phyloP scores from a whole-genome alignment of 1,140 invertebrate genomes.

The Portunus trituberculatus region DNA sequence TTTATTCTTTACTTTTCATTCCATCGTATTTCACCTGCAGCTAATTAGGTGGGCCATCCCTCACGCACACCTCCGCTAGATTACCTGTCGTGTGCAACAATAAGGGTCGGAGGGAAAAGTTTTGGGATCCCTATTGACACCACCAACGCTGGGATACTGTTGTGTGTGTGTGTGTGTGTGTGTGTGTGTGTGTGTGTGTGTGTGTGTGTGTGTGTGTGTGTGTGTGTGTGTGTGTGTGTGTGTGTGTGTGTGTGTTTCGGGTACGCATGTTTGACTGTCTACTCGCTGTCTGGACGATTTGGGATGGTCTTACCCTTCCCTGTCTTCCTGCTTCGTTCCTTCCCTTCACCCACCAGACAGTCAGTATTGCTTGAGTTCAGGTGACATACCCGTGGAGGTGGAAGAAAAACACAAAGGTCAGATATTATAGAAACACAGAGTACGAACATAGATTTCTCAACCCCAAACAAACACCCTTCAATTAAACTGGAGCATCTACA shows the following conservation, averaged over 20 bases:
- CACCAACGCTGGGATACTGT: too few species aligned
- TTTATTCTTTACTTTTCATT: background rate
- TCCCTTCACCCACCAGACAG: too few species aligned
- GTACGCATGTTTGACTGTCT: background rate
- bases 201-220: slow-evolving; percentile 11
- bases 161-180: background rate
- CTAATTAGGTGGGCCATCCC: background rate
- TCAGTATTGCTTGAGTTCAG: too few species aligned
- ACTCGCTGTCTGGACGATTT: too few species aligned
- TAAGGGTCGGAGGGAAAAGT: background rate
- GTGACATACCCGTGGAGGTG: too few species aligned
- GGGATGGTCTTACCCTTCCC: too few species aligned
- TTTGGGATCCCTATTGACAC: background rate
- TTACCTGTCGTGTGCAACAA: background rate
- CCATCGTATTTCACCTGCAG: background rate
- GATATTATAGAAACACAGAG: too few species aligned
- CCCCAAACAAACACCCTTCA: too few species aligned
- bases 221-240: slow-evolving; percentile 11
- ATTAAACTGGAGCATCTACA: too few species aligned
- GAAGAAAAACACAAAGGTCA: too few species aligned
- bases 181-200: slow-evolving; percentile 11
- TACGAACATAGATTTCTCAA: too few species aligned
- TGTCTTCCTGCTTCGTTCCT: too few species aligned
- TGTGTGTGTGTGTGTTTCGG: background rate
- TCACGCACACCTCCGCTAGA: background rate